Evolutionary conservation across 2,113 vertebrate species (phyloP), one percentile per base, ranked within the genome.

Genomic region (Terrapene triunguis): DNA sequence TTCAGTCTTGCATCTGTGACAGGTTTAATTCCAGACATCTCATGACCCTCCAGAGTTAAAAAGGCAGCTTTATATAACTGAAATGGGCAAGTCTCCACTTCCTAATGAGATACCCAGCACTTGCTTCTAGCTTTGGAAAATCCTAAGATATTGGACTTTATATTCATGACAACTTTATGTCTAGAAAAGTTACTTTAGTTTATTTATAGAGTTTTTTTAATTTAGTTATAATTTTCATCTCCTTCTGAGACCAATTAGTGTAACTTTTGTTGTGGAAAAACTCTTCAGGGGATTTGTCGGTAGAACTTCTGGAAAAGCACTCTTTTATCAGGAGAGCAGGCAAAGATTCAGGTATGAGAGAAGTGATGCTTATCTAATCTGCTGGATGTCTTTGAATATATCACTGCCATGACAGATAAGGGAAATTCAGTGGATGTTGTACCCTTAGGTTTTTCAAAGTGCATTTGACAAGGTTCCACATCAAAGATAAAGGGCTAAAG

Each of bases 171-270:
- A 32, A 53, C 89, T 96, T 93, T 81, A 86, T 85, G 74, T 38
- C 7, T 8, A 82, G 10, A 88, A 8, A 65, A 87, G 82, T 2
- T 88, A 0, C 1, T 50, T 91, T 88, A 82, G 83, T 89, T 89
- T 50, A 90, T 79, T 92, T 84, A 7, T 76, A 27, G 69, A 83
- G 82, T 65, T 12, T 24, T 74, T 42, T 76, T 44, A 90, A 93
- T 51, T 85, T 85, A 57, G 57, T 94, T 81, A 50, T 10, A 90
- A 89, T 9, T 93, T 95, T 22, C 80, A 29, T 85, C 86, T 91
- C 88, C 85, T 84, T 83, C 5, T 79, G 88, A 89, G 76, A 96
- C 7, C 82, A 93, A 88, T 88, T 87, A 93, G 81, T 74, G n/a
- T 47, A 92, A 74, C 25, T 89, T 54, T 55, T 74, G 38, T 47